Base-by-base conservation (phyloP, 2,888 invertebrate species). In the Onchidella celtica region DNA sequence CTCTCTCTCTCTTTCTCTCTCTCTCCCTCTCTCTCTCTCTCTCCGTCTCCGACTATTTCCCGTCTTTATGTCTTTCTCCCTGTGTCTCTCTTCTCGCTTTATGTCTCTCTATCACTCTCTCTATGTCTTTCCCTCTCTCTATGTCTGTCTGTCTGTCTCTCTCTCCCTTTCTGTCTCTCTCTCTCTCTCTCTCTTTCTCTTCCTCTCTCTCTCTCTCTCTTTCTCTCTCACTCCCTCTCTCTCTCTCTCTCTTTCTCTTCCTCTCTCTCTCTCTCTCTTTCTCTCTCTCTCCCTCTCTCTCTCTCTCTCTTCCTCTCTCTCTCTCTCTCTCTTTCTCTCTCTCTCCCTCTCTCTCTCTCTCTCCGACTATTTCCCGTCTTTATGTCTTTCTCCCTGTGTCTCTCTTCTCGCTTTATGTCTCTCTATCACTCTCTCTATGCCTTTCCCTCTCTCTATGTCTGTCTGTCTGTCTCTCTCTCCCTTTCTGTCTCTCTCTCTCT, bases 321-420 rank as follows among this genome's bases (percentile, higher is more conserved):
- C 55, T 72, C 55, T 72, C 40, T 57, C 74, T 32, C 57, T 57
- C 61, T 59, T 61, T 55, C 61, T 74, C 61, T 74, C 34, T 63
- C 38, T 36, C 65, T 75, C 61, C 57, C 68, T 68, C 57, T 77
- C 57, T 77, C 66, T 68, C 68, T 77, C 57, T 32, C n/a, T 34
- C n/a, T 34, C n/a, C n/a, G n/a, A n/a, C 17, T 47, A 17, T 17
- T 47, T 47, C 17, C 47, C 17, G 47, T 47, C 47, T 47, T 47
- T 17, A 11, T 65, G 3, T 27, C 27, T 65, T 29, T 65, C 11
- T 27, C 27, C 32, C 36, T 69, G 11, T 36, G 21, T 72, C 55
- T 47, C 47, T 47, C 47, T 29, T 55, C 55, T 72, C 27, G 47
- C 55, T 55, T 17, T 72, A 29, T 55, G 3, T 24, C 17, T 47